These are phyloP conservation scores for Hoplostethus mediterraneus DNA, from an alignment of 2,797 vertebrate species.

Conservation along the genomic window DNA sequence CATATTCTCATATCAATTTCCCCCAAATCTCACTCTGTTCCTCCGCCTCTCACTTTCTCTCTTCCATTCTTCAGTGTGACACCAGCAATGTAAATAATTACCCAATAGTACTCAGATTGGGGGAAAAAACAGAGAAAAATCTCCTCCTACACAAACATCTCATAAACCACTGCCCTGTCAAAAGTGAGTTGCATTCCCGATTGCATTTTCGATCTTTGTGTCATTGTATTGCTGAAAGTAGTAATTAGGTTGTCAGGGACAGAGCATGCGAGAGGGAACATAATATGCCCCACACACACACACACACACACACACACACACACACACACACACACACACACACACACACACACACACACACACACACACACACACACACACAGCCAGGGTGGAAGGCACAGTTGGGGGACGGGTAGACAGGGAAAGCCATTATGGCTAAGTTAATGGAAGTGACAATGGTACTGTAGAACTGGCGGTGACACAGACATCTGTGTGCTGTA, in stretches of 20 bases:
- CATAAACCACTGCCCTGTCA: slow-evolving; percentile 74
- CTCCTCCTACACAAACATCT: slow-evolving; percentile 66
- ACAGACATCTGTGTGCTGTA: slow-evolving; percentile 12
- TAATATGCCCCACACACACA: slow-evolving; percentile 56
- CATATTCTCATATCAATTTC: slow-evolving; percentile 17
- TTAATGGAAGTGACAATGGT: slow-evolving; percentile 47
- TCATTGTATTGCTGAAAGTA: slow-evolving; percentile 73
- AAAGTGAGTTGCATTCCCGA: slow-evolving; percentile 64
- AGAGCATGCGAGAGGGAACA: slow-evolving; percentile 61
- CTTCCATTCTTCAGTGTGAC: slow-evolving; percentile 41
- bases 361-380: neutral
- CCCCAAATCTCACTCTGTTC: slow-evolving; percentile 15
- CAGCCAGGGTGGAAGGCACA: slow-evolving; percentile 46
- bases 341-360: neutral
- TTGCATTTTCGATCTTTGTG: slow-evolving; percentile 74
- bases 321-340: neutral
- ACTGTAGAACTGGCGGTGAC: neutral
- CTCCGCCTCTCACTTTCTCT: neutral
- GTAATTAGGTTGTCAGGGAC: slow-evolving; percentile 80
- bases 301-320: slow-evolving; percentile 1
- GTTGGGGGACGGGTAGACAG: slow-evolving; percentile 48
- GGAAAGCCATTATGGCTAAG: slow-evolving; percentile 59
- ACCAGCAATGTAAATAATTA: slow-evolving; percentile 64
- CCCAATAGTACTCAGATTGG: slow-evolving; percentile 24
- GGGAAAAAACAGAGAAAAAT: slow-evolving; percentile 51